phyloP scores from a whole-genome alignment of 2,888 invertebrate genomes.

The Polydrusus pterygomalis region DNA sequence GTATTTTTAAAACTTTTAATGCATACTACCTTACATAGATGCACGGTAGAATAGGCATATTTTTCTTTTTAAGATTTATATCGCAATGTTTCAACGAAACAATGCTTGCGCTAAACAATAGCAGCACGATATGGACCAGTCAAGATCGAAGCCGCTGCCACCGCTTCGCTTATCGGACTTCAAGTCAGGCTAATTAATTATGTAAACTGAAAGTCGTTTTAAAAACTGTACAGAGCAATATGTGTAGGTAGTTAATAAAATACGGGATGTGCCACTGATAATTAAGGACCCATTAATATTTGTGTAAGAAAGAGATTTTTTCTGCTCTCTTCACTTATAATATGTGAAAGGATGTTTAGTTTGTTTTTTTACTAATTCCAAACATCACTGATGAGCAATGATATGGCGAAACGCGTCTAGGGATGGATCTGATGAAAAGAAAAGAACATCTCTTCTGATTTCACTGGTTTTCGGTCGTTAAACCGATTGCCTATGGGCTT shows the following conservation, averaged over 20 bases:
- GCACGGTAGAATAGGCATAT: neutral
- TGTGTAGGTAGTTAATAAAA: neutral
- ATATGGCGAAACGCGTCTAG: too few species aligned
- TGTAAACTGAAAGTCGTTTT: conserved; percentile 6
- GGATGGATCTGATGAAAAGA: too few species aligned
- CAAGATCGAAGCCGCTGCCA: conserved; percentile 1
- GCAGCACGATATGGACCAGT: conserved; percentile 45
- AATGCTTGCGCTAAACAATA: conserved; percentile 48
- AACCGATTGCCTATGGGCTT: too few species aligned
- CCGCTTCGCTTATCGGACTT: neutral
- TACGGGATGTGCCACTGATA: neutral
- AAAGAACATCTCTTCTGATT: too few species aligned
- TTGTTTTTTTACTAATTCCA: too few species aligned
- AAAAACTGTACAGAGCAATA: neutral
- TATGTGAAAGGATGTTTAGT: too few species aligned
- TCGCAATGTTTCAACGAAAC: conserved; percentile 30
- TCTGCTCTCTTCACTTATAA: too few species aligned
- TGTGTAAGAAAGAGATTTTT: too few species aligned
- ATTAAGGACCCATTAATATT: neutral
- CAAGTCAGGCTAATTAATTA: neutral
- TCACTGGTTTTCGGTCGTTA: too few species aligned
- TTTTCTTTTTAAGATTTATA: conserved; percentile 44
- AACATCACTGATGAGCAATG: too few species aligned
- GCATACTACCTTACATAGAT: conserved; percentile 8
- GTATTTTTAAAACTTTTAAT: neutral